Conservation (phyloP, 2,113 vertebrate genomes). For the Oreocharis arfaki region DNA sequence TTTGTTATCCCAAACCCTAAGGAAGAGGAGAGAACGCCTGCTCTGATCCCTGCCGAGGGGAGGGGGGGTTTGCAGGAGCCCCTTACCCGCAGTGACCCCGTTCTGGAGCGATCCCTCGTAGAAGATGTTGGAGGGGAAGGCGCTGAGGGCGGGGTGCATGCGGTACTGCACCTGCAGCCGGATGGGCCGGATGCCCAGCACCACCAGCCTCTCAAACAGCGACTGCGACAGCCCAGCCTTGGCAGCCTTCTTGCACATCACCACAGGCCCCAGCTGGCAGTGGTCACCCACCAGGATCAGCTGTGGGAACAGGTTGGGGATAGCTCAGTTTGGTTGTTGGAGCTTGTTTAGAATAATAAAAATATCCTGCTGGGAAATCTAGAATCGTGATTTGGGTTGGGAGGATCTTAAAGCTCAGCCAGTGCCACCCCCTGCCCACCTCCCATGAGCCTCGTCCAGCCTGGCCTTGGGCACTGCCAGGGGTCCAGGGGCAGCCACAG, state of each 20-base stretch:
- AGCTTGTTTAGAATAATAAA: rapidly evolving
- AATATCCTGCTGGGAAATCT: rapidly evolving
- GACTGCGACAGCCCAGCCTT: conserved; percentile 96
- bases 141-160: conserved; percentile 96
- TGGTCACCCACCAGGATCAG: conserved; percentile 97
- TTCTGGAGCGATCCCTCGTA: conserved; percentile 98
- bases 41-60: background rate
- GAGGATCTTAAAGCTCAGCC: background rate
- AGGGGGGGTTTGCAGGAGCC: background rate
- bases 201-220: conserved; percentile 91
- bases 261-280: conserved; percentile 95
- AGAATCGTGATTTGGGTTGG: rapidly evolving
- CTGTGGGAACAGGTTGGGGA: conserved; percentile 40
- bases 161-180: conserved; percentile 98
- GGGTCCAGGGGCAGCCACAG: background rate
- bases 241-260: conserved; percentile 98
- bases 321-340: rapidly evolving
- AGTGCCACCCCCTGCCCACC: background rate
- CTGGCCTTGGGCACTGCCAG: background rate
- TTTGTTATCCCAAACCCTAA: background rate
- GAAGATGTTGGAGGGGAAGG: conserved; percentile 98
- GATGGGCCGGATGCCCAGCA: conserved; percentile 96
- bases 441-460: rapidly evolving
- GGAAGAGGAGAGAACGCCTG: background rate
- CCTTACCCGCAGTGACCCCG: conserved; percentile 90